Percentiles rank a stretch among this genome's conserved stretches.
Evolutionary conservation across 2,888 invertebrate genomes (phyloP).

Genomic region (Drosophila birchii): DNA sequence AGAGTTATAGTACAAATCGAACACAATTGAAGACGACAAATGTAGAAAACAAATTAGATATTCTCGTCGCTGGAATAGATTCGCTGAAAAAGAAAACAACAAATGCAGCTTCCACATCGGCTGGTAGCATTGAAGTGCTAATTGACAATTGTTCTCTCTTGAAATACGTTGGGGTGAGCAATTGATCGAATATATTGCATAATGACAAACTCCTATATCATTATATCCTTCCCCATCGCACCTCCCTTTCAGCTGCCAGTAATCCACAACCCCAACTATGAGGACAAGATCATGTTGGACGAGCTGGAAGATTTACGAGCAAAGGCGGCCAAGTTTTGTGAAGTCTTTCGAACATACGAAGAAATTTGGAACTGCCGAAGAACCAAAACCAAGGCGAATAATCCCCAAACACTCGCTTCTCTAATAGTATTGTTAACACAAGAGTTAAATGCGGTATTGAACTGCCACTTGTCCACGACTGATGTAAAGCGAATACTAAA

Average conservation of each 20-base stretch:
- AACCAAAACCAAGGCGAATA: neutral
- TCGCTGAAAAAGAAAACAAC: neutral
- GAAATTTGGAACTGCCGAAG: constrained; percentile 55
- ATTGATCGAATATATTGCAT: too few species aligned
- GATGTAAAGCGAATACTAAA: constrained; percentile 71
- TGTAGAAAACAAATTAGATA: neutral
- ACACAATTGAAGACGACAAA: neutral
- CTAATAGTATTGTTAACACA: constrained; percentile 39
- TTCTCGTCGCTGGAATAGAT: neutral
- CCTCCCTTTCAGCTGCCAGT: constrained; percentile 55
- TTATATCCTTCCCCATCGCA: neutral
- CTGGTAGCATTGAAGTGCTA: neutral
- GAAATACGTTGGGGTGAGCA: constrained; percentile 54
- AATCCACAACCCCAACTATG: constrained; percentile 43
- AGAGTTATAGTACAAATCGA: neutral
- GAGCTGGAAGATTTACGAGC: constrained; percentile 46
- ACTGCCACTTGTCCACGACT: constrained; percentile 5
- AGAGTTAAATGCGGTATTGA: constrained; percentile 43
- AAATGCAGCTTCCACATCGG: neutral
- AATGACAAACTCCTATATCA: neutral
- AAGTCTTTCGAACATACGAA: constrained; percentile 36
- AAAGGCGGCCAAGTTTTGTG: constrained; percentile 57
- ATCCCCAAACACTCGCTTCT: neutral
- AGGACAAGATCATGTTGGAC: constrained; percentile 50
- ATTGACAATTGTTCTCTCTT: constrained; percentile 36